Evolutionary conservation across 35 echinoderm and acorn worm genomes (phyloP).

Genomic region (Ophiothrix spiculata): DNA sequence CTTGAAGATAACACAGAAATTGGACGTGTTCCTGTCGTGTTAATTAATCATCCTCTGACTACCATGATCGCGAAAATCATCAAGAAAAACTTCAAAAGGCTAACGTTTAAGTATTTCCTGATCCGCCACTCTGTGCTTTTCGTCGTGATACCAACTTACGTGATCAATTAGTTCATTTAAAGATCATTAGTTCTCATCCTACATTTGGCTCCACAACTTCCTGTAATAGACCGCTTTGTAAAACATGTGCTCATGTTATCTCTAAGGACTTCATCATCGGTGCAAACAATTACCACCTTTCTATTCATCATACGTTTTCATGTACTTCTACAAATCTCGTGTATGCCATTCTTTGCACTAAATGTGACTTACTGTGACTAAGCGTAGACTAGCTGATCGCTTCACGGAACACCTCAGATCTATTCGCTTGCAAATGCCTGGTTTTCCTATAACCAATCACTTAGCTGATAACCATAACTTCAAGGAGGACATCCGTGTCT

Average conservation of each 20-base stretch:
- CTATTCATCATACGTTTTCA: no score
- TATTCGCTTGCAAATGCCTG: no score
- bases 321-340: not conserved
- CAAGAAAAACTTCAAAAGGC: not conserved
- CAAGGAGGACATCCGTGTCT: no score
- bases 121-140: not conserved
- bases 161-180: not conserved
- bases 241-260: not conserved
- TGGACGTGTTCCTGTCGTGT: not conserved
- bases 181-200: not conserved
- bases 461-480: no score
- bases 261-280: no score
- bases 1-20: no score
- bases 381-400: not conserved
- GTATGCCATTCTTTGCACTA: not conserved
- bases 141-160: not conserved
- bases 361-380: not conserved
- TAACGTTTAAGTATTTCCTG: not conserved
- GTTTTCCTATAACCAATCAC: no score
- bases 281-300: no score
- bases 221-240: not conserved
- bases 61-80: constrained; percentile 4
- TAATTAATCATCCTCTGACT: not conserved
- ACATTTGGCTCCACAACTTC: not conserved
- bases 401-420: not conserved